These are phyloP conservation scores for Meandrina meandrites DNA, from an alignment of 92 coral and sea anemone species.

Conservation along the genomic window DNA sequence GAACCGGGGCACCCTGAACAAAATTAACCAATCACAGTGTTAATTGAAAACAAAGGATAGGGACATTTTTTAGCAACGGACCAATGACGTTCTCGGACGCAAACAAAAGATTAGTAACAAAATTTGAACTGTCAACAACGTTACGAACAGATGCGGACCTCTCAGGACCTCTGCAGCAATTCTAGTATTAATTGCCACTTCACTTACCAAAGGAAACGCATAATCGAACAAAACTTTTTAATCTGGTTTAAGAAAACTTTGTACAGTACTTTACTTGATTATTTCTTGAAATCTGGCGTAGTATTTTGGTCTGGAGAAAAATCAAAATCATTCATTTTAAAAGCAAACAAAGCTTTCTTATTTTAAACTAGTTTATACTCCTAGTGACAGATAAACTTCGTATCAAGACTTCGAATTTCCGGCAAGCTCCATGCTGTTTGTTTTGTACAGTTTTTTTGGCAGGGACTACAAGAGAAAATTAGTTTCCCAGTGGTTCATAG, in stretches of 20 bases:
- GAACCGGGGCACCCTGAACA: too few species aligned
- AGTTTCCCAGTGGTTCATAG: not conserved
- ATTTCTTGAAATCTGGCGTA: not conserved
- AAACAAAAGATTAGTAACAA: too few species aligned
- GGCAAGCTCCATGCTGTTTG: not conserved
- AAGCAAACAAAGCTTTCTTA: not conserved
- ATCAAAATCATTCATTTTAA: not conserved
- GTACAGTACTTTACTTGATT: too few species aligned
- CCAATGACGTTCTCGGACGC: too few species aligned
- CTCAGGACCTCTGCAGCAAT: too few species aligned
- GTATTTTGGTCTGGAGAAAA: not conserved
- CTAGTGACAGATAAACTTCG: not conserved
- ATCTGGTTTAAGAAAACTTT: not conserved
- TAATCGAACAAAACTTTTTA: too few species aligned
- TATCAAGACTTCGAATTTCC: too few species aligned
- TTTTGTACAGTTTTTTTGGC: not conserved
- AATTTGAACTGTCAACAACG: too few species aligned
- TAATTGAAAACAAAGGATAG: too few species aligned
- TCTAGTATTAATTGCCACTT: not conserved
- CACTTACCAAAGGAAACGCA: not conserved
- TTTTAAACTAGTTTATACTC: not conserved
- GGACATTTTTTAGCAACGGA: too few species aligned
- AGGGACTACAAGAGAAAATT: not conserved
- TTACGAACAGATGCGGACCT: too few species aligned
- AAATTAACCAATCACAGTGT: too few species aligned